These are phyloP conservation scores for Carcinoscorpius rotundicauda DNA, from an alignment of 1,140 invertebrate species.

Conservation along the genomic window DNA sequence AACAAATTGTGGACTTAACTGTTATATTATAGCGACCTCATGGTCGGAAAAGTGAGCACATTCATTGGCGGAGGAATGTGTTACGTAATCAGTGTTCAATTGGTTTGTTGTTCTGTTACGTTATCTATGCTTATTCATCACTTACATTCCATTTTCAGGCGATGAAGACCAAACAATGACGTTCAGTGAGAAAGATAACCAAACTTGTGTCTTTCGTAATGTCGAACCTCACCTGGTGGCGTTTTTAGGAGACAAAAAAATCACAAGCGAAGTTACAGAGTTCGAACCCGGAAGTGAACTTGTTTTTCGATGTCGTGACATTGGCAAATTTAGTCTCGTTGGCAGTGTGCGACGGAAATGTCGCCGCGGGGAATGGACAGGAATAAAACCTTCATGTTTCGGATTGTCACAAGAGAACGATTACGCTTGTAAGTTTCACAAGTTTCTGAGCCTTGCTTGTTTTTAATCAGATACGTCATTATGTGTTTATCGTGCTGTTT, in stretches of 20 bases:
- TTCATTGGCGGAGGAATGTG: too few species aligned
- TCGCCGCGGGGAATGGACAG: constrained; percentile 61
- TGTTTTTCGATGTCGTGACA: constrained; percentile 57
- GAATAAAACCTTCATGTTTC: constrained; percentile 57
- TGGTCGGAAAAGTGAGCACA: too few species aligned
- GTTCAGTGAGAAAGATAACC: constrained; percentile 36
- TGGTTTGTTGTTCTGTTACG: too few species aligned
- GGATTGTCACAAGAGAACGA: constrained; percentile 72
- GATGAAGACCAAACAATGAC: constrained; percentile 7
- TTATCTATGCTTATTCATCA: too few species aligned
- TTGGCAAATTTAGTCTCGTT: constrained; percentile 53
- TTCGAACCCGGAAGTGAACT: constrained; percentile 58
- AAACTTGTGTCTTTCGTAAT: constrained; percentile 57
- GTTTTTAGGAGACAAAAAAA: constrained; percentile 61
- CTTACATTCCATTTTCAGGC: constrained; percentile 4
- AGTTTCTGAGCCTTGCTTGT: neutral
- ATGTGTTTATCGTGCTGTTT: too few species aligned
- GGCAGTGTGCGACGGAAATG: constrained; percentile 50
- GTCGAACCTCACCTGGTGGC: constrained; percentile 62
- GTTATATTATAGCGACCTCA: too few species aligned
- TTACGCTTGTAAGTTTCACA: constrained; percentile 52
- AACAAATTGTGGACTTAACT: too few species aligned
- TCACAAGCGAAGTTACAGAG: constrained; percentile 56
- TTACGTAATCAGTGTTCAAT: too few species aligned
- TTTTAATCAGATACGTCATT: too few species aligned